Base-by-base conservation (phyloP, 37 sponge, comb jelly and placozoan genomes). In the Crambe crambe region DNA sequence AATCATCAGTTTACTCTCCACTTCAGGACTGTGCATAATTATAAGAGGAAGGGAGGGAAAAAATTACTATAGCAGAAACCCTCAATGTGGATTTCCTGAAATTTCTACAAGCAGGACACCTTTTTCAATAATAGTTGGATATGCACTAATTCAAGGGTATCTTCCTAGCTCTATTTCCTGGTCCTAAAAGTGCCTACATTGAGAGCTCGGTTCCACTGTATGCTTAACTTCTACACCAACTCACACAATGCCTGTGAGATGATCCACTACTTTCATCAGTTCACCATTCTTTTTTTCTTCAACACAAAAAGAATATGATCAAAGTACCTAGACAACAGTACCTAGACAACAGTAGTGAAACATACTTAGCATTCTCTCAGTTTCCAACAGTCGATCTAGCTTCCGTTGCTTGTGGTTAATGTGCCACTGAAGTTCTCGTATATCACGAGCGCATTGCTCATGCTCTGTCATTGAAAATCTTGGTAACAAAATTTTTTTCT, bases 341-440 rank as follows among this genome's bases (percentile, higher is more conserved):
- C n/a, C n/a, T n/a, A n/a, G n/a, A n/a, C n/a, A n/a, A n/a, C n/a
- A n/a, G n/a, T n/a, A 31, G 6, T 12, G 9, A 23, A 12, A 54
- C 58, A 56, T 83, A 84, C 84, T 41, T 35, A 58, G 40, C 23
- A 70, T 30, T 34, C 42, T 57, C 18, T 84, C 41, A 0, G 63
- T 34, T n/a, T 78, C 80, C 65, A 71, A 23, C n/a, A 78, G 8
- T 35, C 72, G 56, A 10, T 26, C 22, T 34, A 89, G 51, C 37
- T 78, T 69, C 18, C 84, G 58, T 1, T 42, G 26, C 22, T 89
- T 70, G 51, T 37, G 58, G 17, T 63, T 30, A 1, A 76, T 63
- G 51, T 81, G 85, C 85, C 92, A 87, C 47, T 76, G 83, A 30
- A 92, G 72, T 26, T 92, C 89, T 20, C 63, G 35, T 34, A 92